These are phyloP conservation scores for Lithobates sylvaticus DNA, from an alignment of 2,797 vertebrate species.

Conservation along the genomic window DNA sequence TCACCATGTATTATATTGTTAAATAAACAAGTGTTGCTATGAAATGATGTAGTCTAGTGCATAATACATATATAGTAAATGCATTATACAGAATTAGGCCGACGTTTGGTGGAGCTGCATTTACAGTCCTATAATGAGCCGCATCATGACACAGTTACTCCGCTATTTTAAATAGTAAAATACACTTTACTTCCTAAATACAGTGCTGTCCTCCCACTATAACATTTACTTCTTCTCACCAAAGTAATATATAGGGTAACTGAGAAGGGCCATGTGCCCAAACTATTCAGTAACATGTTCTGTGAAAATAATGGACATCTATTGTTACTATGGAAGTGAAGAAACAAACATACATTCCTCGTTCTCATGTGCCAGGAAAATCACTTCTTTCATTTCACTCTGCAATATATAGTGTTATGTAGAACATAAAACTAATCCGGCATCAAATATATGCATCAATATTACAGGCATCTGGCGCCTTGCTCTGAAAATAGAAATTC, in stretches of 20 bases:
- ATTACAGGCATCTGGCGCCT: not conserved
- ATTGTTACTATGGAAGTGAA: conserved; percentile 52
- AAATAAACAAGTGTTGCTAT: too few relatives aligned
- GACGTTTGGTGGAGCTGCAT: not conserved
- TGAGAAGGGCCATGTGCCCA: conserved; percentile 20
- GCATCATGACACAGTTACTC: not conserved
- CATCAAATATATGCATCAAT: conserved; percentile 23
- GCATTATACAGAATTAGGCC: not conserved
- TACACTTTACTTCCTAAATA: conserved; percentile 4
- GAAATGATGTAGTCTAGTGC: too few relatives aligned
- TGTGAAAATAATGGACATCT: conserved; percentile 24
- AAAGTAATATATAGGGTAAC: conserved; percentile 8
- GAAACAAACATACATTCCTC: conserved; percentile 35
- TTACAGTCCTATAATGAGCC: conserved; percentile 4
- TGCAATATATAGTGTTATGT: conserved; percentile 18
- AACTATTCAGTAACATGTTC: conserved; percentile 13
- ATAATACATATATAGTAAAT: not conserved
- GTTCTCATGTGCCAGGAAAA: conserved; percentile 44
- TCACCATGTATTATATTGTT: too few relatives aligned
- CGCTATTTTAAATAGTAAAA: not conserved
- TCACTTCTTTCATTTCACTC: conserved; percentile 42
- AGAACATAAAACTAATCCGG: conserved; percentile 25
- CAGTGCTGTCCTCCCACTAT: not conserved
- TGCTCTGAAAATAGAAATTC: not conserved
- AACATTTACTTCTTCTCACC: conserved; percentile 32